phyloP scores from a whole-genome alignment of 1,140 invertebrate genomes.

The Drosophila sturtevanti region DNA sequence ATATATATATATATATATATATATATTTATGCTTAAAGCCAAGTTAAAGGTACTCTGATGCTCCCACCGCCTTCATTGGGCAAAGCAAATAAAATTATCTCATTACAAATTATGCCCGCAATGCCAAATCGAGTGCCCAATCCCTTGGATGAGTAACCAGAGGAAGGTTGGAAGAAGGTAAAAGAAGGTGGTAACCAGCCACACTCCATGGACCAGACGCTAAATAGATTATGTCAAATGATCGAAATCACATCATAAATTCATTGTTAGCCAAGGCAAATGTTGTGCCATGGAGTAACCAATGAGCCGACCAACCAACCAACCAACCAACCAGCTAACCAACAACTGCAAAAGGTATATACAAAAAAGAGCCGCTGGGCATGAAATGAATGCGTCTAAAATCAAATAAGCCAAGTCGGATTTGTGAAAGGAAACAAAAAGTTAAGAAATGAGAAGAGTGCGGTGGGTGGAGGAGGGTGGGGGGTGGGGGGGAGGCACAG shows the following conservation, averaged over 20 bases:
- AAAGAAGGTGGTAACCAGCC: conserved; percentile 15
- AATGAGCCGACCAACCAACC: not conserved
- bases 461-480: not conserved
- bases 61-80: conserved; percentile 47
- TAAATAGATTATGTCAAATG: conserved; percentile 82
- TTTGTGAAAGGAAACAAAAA: not conserved
- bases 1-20: not conserved
- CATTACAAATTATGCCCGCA: conserved; percentile 79
- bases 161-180: not conserved
- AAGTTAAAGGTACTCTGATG: not conserved
- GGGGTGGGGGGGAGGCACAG: conserved; percentile 34
- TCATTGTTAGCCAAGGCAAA: conserved; percentile 23
- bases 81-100: conserved; percentile 82
- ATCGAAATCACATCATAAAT: conserved; percentile 81
- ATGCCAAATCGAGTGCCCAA: conserved; percentile 19
- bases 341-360: not conserved
- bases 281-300: not conserved
- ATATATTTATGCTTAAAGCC: not conserved
- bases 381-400: conserved; percentile 74
- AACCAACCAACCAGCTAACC: conserved; percentile 17
- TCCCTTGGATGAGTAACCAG: too few species aligned
- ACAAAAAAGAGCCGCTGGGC: conserved; percentile 51
- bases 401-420: conserved; percentile 69
- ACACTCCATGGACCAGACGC: conserved; percentile 50
- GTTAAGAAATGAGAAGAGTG: too few species aligned